Percentiles rank a stretch among this genome's conserved stretches.
Evolutionary conservation across 30 jellyfish, hydroid and myxozoan genomes (phyloP).

Genomic region (Nemopilema nomurai): DNA sequence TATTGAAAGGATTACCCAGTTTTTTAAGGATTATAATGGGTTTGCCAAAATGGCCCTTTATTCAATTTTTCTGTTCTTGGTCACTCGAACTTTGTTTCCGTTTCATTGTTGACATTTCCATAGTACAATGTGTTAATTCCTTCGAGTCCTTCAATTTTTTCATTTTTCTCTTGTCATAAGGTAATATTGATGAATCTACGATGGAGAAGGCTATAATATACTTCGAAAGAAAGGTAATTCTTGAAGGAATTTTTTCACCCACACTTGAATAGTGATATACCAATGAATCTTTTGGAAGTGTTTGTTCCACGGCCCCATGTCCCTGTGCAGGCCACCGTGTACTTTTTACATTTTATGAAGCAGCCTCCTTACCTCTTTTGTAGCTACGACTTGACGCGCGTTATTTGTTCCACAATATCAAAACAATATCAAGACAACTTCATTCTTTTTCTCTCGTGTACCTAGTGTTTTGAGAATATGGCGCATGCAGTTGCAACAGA

Average conservation of each 20-base stretch:
- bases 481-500: constrained; percentile 98
- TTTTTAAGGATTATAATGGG: too few species aligned
- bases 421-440: neutral
- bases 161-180: constrained; percentile 1
- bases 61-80: neutral
- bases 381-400: too few species aligned
- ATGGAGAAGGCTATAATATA: constrained; percentile 92
- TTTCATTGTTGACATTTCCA: neutral
- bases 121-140: too few species aligned
- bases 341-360: too few species aligned
- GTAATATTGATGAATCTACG: constrained; percentile 71
- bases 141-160: neutral
- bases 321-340: too few species aligned
- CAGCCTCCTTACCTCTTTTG: too few species aligned
- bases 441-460: constrained; percentile 12
- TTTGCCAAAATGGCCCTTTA: too few species aligned
- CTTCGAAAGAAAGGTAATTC: constrained; percentile 84
- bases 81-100: neutral
- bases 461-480: constrained; percentile 93
- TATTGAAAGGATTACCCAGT: too few species aligned
- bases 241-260: too few species aligned
- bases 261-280: too few species aligned
- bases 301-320: too few species aligned
- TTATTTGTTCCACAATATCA: too few species aligned
- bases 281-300: neutral